Conservation (phyloP, 2,113 vertebrate genomes). For the Beaufortia kweichowensis region DNA sequence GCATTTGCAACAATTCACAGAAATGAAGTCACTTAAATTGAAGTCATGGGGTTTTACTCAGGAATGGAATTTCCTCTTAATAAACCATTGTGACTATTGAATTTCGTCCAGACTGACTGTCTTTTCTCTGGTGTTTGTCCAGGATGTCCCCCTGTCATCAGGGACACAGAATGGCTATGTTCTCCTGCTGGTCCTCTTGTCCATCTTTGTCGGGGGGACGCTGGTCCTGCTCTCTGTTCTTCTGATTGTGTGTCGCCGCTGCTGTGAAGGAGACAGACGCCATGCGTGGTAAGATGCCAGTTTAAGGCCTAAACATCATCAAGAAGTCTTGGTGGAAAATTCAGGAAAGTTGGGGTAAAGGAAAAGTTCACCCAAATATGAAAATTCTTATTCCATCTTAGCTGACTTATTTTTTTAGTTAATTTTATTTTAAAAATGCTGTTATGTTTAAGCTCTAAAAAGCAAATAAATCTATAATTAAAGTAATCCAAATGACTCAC, state of each 20-base stretch:
- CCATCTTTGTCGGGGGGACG: conserved; percentile 85
- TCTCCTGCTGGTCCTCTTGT: conserved; percentile 86
- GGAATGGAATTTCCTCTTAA: conserved; percentile 11
- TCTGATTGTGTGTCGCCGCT: conserved; percentile 84
- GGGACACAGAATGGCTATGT: conserved; percentile 82
- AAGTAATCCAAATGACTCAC: too few relatives aligned
- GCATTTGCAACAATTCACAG: neutral
- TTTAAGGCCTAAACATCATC: too few relatives aligned
- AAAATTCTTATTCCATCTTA: too few relatives aligned
- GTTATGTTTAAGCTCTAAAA: too few relatives aligned
- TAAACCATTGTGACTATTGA: neutral
- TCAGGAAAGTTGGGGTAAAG: too few relatives aligned
- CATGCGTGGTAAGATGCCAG: conserved; percentile 80
- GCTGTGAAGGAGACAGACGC: conserved; percentile 78
- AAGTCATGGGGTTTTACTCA: conserved; percentile 18
- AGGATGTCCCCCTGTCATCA: conserved; percentile 66
- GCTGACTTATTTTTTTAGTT: too few relatives aligned
- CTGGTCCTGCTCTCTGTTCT: conserved; percentile 82
- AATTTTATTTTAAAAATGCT: too few relatives aligned
- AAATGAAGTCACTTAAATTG: conserved; percentile 14
- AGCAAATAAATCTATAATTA: too few relatives aligned
- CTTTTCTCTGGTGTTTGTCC: conserved; percentile 29
- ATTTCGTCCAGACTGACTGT: neutral
- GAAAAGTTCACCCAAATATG: too few relatives aligned
- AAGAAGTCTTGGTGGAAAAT: too few relatives aligned